phyloP scores from a whole-genome alignment of 1,140 invertebrate genomes.

The Drosophila jambulina region DNA sequence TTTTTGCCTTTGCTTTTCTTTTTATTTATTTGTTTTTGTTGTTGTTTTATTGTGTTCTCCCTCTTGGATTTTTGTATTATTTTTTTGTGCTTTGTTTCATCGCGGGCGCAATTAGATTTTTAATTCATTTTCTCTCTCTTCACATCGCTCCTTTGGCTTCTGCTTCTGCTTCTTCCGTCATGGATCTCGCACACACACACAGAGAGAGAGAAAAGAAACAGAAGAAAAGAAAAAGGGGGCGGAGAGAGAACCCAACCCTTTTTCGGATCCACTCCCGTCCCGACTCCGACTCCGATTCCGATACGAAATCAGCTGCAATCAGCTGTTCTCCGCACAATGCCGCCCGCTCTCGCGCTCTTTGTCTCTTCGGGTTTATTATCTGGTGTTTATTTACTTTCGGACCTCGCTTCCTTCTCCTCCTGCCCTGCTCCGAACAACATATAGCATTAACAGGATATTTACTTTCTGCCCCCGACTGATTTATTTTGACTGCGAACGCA shows the following conservation, averaged over 20 bases:
- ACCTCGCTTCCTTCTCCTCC: slow-evolving; percentile 26
- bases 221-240: neutral
- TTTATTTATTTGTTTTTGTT: slow-evolving; percentile 39
- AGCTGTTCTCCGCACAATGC: slow-evolving; percentile 61
- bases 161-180: slow-evolving; percentile 70
- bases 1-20: slow-evolving; percentile 37
- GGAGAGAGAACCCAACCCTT: slow-evolving; percentile 29
- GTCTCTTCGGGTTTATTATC: slow-evolving; percentile 38
- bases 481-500: slow-evolving; percentile 75
- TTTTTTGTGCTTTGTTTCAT: slow-evolving; percentile 74
- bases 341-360: slow-evolving; percentile 22
- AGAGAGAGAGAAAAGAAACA: slow-evolving; percentile 19
- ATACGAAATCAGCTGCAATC: slow-evolving; percentile 77
- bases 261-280: slow-evolving; percentile 6
- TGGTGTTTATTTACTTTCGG: slow-evolving; percentile 75
- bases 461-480: slow-evolving; percentile 69
- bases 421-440: slow-evolving; percentile 15
- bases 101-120: slow-evolving; percentile 80
- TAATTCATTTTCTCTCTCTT: slow-evolving; percentile 75
- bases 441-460: slow-evolving; percentile 71
- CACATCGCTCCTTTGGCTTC: slow-evolving; percentile 38
- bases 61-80: neutral
- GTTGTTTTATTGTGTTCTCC: slow-evolving; percentile 30
- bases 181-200: slow-evolving; percentile 71
- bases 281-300: slow-evolving; percentile 15